phyloP scores from a whole-genome alignment of 2,113 vertebrate species.

The Chelonoidis abingdonii region DNA sequence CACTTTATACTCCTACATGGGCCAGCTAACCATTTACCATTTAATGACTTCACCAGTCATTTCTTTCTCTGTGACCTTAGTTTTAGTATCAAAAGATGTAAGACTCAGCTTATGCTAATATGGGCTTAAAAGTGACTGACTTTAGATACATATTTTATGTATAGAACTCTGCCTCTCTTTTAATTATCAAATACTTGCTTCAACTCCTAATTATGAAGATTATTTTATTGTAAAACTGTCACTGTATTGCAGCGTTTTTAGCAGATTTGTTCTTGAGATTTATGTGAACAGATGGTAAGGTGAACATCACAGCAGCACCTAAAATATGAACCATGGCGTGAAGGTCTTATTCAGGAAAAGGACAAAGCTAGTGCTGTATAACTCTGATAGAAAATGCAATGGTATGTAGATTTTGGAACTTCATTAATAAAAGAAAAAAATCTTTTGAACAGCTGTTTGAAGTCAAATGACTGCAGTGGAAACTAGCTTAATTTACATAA shows the following conservation, averaged over 20 bases:
- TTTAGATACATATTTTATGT: not conserved
- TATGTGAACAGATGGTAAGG: conserved; percentile 71
- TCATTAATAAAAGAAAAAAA: conserved; percentile 28
- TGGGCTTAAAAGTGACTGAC: not conserved
- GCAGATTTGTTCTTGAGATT: conserved; percentile 3
- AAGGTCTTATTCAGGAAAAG: conserved; percentile 65
- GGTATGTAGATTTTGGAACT: conserved; percentile 36
- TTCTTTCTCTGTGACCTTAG: not conserved
- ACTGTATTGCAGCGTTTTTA: conserved; percentile 41
- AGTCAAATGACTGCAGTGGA: conserved; percentile 38
- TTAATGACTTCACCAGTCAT: not conserved
- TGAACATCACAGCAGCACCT: conserved; percentile 54
- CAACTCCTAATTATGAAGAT: not conserved
- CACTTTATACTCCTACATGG: not conserved
- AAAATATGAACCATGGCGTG: conserved; percentile 57
- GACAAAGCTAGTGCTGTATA: conserved; percentile 47
- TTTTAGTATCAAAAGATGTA: not conserved
- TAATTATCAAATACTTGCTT: not conserved
- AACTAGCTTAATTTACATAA: conserved; percentile 68
- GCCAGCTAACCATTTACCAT: not conserved
- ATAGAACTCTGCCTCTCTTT: not conserved
- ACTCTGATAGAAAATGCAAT: conserved; percentile 29
- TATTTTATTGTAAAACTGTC: conserved; percentile 40
- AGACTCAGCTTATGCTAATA: not conserved
- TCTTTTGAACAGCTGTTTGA: conserved; percentile 66